Evolutionary conservation across 2,113 vertebrate genomes (phyloP).

Genomic region (Oncorhynchus keta): DNA sequence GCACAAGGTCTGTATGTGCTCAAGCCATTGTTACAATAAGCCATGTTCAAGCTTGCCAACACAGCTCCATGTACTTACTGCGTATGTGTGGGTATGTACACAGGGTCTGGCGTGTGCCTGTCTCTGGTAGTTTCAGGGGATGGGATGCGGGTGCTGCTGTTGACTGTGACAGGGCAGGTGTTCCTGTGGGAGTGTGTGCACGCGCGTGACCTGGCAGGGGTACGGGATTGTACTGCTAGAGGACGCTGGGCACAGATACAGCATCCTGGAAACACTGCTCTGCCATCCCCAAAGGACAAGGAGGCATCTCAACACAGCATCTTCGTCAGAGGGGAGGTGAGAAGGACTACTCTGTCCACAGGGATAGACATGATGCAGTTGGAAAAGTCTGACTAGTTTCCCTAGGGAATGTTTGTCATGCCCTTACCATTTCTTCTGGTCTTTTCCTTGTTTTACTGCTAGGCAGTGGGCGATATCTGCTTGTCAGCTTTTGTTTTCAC

Average conservation of each 20-base stretch:
- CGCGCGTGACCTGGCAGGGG: conserved; percentile 47
- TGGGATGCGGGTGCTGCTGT: conserved; percentile 78
- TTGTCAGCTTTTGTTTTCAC: conserved; percentile 86
- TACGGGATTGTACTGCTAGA: conserved; percentile 58
- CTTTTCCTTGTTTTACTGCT: not conserved
- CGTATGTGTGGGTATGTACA: not conserved
- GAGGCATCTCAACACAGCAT: conserved; percentile 78
- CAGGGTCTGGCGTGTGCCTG: conserved; percentile 69
- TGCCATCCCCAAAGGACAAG: conserved; percentile 84
- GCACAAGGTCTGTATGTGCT: conserved; percentile 67
- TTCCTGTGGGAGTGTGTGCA: conserved; percentile 88
- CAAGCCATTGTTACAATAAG: not conserved
- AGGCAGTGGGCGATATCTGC: conserved; percentile 86
- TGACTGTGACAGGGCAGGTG: conserved; percentile 70
- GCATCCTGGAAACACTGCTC: conserved; percentile 62
- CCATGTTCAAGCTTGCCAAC: not conserved
- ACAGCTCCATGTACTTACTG: not conserved
- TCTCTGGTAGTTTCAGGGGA: conserved; percentile 84
- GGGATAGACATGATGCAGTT: not conserved
- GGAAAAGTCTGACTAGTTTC: not conserved
- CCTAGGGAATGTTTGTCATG: not conserved
- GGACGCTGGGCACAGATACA: conserved; percentile 83
- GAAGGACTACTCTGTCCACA: not conserved
- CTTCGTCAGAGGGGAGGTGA: conserved; percentile 86
- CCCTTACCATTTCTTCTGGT: not conserved